Percentiles rank a stretch among this genome's conserved stretches.
Conservation (phyloP, 2,797 vertebrate species). For the Miichthys miiuy region DNA sequence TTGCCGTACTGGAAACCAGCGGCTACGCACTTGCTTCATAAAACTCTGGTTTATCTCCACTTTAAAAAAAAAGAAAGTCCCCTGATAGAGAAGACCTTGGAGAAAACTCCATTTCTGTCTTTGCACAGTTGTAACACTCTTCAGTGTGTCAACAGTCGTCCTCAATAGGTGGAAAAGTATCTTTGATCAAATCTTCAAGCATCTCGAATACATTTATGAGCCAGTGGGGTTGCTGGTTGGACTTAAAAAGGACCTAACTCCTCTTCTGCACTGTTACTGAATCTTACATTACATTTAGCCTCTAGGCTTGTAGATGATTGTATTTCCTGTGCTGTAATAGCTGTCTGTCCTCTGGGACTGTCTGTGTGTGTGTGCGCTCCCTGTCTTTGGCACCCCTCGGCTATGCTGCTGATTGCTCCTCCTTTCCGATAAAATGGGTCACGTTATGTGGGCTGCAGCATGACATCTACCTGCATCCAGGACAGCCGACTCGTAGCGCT, state of each 20-base stretch:
- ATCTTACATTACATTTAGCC: conserved; percentile 80
- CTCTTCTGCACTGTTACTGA: conserved; percentile 62
- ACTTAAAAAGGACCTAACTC: conserved; percentile 68
- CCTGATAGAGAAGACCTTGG: conserved; percentile 9
- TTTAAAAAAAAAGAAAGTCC: conserved; percentile 13
- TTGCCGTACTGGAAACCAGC: conserved; percentile 61
- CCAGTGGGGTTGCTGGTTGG: conserved; percentile 45
- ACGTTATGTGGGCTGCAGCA: conserved; percentile 67
- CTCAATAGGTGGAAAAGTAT: conserved; percentile 48
- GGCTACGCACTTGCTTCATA: conserved; percentile 12
- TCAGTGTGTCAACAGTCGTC: conserved; percentile 32
- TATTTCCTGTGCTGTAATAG: conserved; percentile 82
- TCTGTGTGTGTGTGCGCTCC: conserved; percentile 58
- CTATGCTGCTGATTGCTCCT: conserved; percentile 75
- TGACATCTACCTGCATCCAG: conserved; percentile 63
- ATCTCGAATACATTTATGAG: conserved; percentile 51
- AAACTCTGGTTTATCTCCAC: conserved; percentile 43
- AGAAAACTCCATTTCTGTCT: conserved; percentile 23
- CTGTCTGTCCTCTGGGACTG: conserved; percentile 75
- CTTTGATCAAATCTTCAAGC: conserved; percentile 63
- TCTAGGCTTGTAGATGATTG: conserved; percentile 77
- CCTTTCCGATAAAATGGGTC: conserved; percentile 79
- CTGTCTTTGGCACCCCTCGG: conserved; percentile 70
- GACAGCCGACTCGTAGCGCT: conserved; percentile 18
- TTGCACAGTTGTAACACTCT: conserved; percentile 24